phyloP scores from a whole-genome alignment of 2,113 vertebrate species.

The Naja naja region DNA sequence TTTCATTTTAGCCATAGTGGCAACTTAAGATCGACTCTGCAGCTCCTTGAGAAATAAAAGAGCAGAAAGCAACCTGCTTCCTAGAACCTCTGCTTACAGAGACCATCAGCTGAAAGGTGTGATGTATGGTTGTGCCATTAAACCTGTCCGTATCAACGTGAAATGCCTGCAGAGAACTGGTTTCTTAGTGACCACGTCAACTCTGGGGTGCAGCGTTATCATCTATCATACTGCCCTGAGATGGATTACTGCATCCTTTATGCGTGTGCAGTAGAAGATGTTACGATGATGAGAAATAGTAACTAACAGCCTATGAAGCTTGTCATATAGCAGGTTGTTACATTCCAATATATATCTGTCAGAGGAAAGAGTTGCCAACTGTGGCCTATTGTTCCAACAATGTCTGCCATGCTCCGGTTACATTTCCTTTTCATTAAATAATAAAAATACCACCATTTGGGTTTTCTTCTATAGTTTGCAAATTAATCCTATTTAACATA shows the following conservation, averaged over 20 bases:
- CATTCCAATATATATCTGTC: background rate
- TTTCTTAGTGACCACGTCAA: conserved; percentile 19
- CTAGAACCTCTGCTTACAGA: background rate
- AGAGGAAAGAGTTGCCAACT: background rate
- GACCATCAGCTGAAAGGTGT: background rate
- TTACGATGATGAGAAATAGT: background rate
- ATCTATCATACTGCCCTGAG: background rate
- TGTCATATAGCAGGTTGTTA: background rate
- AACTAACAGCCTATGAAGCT: conserved; percentile 3
- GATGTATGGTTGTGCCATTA: conserved; percentile 9
- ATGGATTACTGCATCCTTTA: background rate
- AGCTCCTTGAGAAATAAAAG: background rate
- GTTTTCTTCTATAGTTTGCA: background rate
- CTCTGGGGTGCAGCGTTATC: background rate
- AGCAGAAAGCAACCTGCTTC: background rate
- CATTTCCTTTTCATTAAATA: background rate
- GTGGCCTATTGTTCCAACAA: background rate
- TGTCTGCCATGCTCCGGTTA: background rate
- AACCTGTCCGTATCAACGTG: background rate
- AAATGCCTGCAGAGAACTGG: background rate
- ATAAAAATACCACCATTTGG: background rate
- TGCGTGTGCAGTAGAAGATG: background rate
- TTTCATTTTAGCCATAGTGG: background rate
- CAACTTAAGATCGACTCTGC: background rate
- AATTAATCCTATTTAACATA: background rate